Evolutionary conservation across 35 echinoderm and acorn worm species (phyloP), one percentile per base, ranked within the genome.

Genomic region (Eucidaris tribuloides): DNA sequence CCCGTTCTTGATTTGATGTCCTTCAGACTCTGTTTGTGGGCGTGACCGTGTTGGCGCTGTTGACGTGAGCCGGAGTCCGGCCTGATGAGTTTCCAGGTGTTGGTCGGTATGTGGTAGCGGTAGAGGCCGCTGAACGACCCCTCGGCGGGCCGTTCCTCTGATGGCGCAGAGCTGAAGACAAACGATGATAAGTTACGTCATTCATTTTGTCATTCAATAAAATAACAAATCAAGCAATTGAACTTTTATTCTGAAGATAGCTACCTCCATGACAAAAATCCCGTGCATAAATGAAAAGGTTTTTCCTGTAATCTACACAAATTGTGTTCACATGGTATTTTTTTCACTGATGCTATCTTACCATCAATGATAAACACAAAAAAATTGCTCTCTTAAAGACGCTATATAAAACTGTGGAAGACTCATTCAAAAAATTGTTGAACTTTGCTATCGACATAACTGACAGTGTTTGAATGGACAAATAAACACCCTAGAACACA

Each of bases 91-190:
- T 92, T 91, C 94, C 94, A 97, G 37, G 94, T 97, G 64, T 93
- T 97, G 28, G 94, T 97, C 14, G 94, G 94, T 80, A 97, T 93
- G 48, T 97, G 94, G 60, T 97, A 97, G 25, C 81, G 80, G 44
- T 89, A 97, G 11, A 97, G 90, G 71, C 94, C 94, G 45, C 94
- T 97, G 52, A 92, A 97, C 5, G 94, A 89, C 6, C 90, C 90
- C n/a, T 97, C 94, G 31, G 42, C 36, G 1, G 86, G 90, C 65
- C 94, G 84, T 17, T 97, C 94, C 29, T 97, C 94, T 14, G 90
- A 81, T 49, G 79, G 43, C 20, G 80, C 40, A 42, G 86, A 38
- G 44, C 68, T 74, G 68, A 0, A 44, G n/a, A n/a, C n/a, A n/a
- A n/a, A n/a, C n/a, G n/a, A n/a, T n/a, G n/a, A n/a, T n/a, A n/a